Percentiles rank a stretch among this genome's conserved stretches.
Conservation (phyloP, 2,888 invertebrate species). For the Eristalis intricaria region DNA sequence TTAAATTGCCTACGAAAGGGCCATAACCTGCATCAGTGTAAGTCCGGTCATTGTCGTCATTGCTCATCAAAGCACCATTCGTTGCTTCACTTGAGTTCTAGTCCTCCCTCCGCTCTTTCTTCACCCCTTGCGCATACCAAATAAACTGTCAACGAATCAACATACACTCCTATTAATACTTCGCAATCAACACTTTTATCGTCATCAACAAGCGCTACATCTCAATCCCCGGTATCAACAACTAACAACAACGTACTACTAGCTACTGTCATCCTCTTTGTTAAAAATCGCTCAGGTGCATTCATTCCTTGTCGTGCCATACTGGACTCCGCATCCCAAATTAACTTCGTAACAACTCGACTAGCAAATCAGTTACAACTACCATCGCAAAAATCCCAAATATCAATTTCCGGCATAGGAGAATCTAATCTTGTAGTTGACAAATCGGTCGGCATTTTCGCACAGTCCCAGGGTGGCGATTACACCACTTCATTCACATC, state of each 20-base stretch:
- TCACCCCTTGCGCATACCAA: no score
- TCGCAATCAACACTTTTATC: no score
- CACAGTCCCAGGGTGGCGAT: background rate
- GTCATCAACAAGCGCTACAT: no score
- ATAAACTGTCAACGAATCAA: no score
- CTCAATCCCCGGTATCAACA: no score
- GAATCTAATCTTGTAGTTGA: no score
- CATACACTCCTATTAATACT: no score
- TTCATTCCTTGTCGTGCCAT: slow-evolving; percentile 45
- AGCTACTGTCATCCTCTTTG: slow-evolving; percentile 35
- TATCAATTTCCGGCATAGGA: background rate
- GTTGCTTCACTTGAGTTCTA: slow-evolving; percentile 64
- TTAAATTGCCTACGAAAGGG: slow-evolving; percentile 66
- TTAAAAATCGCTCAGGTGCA: slow-evolving; percentile 52
- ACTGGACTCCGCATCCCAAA: slow-evolving; percentile 50
- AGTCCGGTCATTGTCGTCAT: slow-evolving; percentile 49
- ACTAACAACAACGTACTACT: slow-evolving; percentile 42
- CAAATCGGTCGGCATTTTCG: background rate
- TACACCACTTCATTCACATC: background rate
- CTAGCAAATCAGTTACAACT: background rate
- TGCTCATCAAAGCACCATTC: slow-evolving; percentile 60
- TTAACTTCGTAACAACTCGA: slow-evolving; percentile 24
- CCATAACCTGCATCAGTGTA: slow-evolving; percentile 44
- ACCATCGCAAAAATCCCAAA: background rate
- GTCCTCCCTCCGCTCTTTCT: no score